phyloP scores from a whole-genome alignment of 2,797 vertebrate species.

The Lacerta agilis region DNA sequence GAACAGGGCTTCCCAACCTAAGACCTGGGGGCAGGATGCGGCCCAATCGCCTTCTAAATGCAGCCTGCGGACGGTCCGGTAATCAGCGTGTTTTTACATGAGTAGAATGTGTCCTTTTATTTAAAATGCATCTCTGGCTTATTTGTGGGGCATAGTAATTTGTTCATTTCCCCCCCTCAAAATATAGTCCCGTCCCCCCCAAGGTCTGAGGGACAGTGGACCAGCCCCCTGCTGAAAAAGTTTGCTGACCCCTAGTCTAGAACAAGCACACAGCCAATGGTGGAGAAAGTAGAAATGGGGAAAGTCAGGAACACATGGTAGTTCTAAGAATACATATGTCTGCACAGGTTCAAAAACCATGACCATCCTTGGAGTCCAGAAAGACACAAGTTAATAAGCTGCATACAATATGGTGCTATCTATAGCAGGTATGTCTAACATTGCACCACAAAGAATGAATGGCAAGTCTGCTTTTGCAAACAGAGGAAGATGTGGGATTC shows the following conservation, averaged over 20 bases:
- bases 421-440: not conserved
- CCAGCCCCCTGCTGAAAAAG: no score
- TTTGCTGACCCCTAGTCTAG: not conserved
- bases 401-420: not conserved
- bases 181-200: no score
- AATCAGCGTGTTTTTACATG: no score
- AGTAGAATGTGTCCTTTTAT: no score
- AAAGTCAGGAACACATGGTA: not conserved
- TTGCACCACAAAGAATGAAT: not conserved
- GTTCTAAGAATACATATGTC: not conserved
- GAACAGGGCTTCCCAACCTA: no score
- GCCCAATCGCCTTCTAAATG: no score
- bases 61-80: no score
- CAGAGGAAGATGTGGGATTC: not conserved
- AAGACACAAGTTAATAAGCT: not conserved
- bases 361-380: not conserved
- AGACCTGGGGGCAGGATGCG: no score
- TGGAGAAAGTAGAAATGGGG: not conserved
- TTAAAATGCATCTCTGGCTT: no score
- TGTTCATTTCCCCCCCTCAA: no score
- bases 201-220: no score
- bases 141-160: no score
- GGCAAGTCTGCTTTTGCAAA: not conserved
- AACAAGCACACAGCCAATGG: not conserved
- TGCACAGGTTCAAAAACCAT: conserved; percentile 1